A percentile compares a stretch with the other conserved stretches of the same genome.
Evolutionary conservation across 2,888 invertebrate species (phyloP).

Genomic region (Pantelozetes paolii): DNA sequence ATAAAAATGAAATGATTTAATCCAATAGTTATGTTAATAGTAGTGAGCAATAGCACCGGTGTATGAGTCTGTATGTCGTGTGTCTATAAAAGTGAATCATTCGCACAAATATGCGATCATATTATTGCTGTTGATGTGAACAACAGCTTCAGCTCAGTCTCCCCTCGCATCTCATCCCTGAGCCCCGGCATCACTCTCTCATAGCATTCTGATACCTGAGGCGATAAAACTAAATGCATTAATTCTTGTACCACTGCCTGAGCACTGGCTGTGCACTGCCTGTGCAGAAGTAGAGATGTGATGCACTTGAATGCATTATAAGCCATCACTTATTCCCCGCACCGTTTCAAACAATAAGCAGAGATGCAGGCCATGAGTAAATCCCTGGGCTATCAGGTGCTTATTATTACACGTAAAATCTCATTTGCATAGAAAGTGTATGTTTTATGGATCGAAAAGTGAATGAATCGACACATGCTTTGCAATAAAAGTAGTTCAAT

Average conservation of each 20-base stretch:
- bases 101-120: slow-evolving; percentile 16
- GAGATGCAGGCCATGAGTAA: not conserved
- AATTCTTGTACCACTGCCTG: not conserved
- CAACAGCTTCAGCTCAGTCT: slow-evolving; percentile 1
- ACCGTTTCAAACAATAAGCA: not conserved
- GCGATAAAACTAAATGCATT: slow-evolving; percentile 29
- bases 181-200: not conserved
- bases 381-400: slow-evolving; percentile 12
- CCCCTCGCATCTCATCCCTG: slow-evolving; percentile 21
- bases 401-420: slow-evolving; percentile 26
- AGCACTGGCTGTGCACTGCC: not conserved
- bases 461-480: slow-evolving; percentile 13
- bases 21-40: slow-evolving; percentile 9
- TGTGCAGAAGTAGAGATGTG: slow-evolving; percentile 1
- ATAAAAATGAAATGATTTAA: slow-evolving; percentile 8
- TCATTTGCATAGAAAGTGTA: slow-evolving; percentile 23
- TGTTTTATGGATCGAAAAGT: slow-evolving; percentile 10
- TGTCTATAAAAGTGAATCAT: slow-evolving; percentile 19
- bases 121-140: slow-evolving; percentile 19
- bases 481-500: not conserved
- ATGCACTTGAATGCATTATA: slow-evolving; percentile 15
- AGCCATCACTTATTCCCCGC: slow-evolving; percentile 1
- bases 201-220: slow-evolving; percentile 22
- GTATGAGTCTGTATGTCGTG: slow-evolving; percentile 5
- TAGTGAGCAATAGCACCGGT: slow-evolving; percentile 1